Evolutionary conservation across 2,888 invertebrate species (phyloP), one percentile per base, ranked within the genome.

Genomic region (Chesias legatella): DNA sequence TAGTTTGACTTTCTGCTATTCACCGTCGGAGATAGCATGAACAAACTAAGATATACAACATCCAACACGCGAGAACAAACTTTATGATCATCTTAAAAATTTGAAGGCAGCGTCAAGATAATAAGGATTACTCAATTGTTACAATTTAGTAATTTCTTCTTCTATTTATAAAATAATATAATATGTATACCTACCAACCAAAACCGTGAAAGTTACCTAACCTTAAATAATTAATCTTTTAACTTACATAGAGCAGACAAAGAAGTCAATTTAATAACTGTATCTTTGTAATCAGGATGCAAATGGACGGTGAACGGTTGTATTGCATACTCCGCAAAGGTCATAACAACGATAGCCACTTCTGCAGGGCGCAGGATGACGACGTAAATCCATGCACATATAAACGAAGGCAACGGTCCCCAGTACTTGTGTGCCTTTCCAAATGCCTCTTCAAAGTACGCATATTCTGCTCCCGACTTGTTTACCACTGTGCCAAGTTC

Each of bases 381-480:
- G 1, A 94, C 93, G 72, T 93, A 93, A 17, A 94, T 91, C 94
- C 94, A 95, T 3, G 94, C 91, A 60, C 92, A 94, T 38, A 92
- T 88, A 68, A 94, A 95, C 0, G 94, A 91, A 0, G 94, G 94
- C 11, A 94, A 65, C 7, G 92, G 91, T 4, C 94, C 94, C 89
- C 92, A 92, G 74, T 90, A 94, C 53, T 77, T 88, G 61, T 94
- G 93, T 28, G 89, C 75, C 3, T 91, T 90, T 6, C 90, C 88
- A 72, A 93, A 94, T 0, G 94, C 93, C 67, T 93, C 93, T 68
- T 92, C 89, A 61, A 94, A 92, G 67, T 94, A 95, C 1, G 93
- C 91, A 69, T 95, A 95, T 75, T 95, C 95, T 1, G 94, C 95
- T 1, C 95, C 95, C 0, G 95, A 94, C 62, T 93, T 89, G 0